Conservation (phyloP, 2,888 invertebrate genomes). For the Hymenopus coronatus region DNA sequence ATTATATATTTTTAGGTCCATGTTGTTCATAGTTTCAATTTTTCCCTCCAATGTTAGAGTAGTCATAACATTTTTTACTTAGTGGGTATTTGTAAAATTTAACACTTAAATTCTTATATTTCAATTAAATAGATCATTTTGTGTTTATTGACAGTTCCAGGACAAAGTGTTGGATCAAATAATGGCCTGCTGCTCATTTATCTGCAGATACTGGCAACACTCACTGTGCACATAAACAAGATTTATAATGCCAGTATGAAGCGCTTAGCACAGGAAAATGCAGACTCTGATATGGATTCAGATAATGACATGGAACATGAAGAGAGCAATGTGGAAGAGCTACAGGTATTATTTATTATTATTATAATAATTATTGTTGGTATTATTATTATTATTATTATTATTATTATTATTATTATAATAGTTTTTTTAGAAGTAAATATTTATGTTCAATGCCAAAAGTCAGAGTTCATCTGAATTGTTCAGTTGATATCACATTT, state of each 20-base stretch:
- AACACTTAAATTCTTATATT: not conserved
- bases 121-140: not conserved
- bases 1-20: too few species aligned
- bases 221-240: constrained; percentile 29
- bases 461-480: too few species aligned
- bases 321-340: not conserved
- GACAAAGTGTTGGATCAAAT: not conserved
- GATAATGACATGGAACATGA: constrained; percentile 26
- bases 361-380: too few species aligned
- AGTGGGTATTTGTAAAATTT: not conserved
- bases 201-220: constrained; percentile 27
- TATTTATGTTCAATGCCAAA: too few species aligned
- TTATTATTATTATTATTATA: too few species aligned
- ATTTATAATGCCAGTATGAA: not conserved
- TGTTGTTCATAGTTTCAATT: too few species aligned
- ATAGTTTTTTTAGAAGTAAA: too few species aligned
- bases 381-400: too few species aligned
- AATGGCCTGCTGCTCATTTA: constrained; percentile 24
- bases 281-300: constrained; percentile 23
- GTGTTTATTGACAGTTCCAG: constrained; percentile 1
- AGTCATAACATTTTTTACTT: too few species aligned
- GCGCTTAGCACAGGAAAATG: not conserved
- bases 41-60: too few species aligned
- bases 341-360: not conserved
- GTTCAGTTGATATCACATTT: too few species aligned